Evolutionary conservation across 2,797 vertebrate genomes (phyloP), one percentile per base, ranked within the genome.

Genomic region (Danio kyathit): DNA sequence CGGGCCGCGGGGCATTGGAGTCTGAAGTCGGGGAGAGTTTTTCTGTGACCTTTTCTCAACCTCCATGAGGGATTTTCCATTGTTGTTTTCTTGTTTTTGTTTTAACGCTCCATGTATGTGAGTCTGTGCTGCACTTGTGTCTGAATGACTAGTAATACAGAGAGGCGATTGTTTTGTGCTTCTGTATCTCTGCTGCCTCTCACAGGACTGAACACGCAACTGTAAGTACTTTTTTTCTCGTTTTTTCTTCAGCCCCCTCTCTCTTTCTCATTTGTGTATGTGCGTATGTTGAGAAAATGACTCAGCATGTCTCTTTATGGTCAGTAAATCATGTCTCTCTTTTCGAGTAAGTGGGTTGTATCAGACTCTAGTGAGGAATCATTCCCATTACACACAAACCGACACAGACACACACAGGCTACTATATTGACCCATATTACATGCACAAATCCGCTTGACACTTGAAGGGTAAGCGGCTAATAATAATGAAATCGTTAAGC

Each of bases 111-210:
- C 51, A 21, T 69, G 41, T 57, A 21, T 63, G 29, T 29, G 41
- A 66, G 14, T 66, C 19, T 56, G n/a, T 67, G 75, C 77, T 38
- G 48, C 73, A 52, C 21, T 61, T 79, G 73, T 56, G 61, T 56
- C 57, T 77, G 78, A 19, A 14, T 14, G 13, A 17, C 40, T 72
- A 6, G 43, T 40, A 43, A 80, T 21, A 7, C 61, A 64, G 73
- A 17, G n/a, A 66, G 46, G 7, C 43, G 38, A 74, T 76, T 64
- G 76, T 66, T 16, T 29, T 11, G 70, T 12, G 83, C 80, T 70
- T 84, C 91, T 94, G 89, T 90, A 92, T 92, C 92, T 93, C 90
- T 94, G 91, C 93, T 92, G 92, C 94, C 93, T 87, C 93, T 89
- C 87, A 59, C 90, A 94, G 94, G 93, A 90, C 70, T 54, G 80